A percentile compares a stretch with the other conserved stretches of the same genome.
phyloP scores from a whole-genome alignment of 1,140 invertebrate species.

The Gonatopus flavifemur region DNA sequence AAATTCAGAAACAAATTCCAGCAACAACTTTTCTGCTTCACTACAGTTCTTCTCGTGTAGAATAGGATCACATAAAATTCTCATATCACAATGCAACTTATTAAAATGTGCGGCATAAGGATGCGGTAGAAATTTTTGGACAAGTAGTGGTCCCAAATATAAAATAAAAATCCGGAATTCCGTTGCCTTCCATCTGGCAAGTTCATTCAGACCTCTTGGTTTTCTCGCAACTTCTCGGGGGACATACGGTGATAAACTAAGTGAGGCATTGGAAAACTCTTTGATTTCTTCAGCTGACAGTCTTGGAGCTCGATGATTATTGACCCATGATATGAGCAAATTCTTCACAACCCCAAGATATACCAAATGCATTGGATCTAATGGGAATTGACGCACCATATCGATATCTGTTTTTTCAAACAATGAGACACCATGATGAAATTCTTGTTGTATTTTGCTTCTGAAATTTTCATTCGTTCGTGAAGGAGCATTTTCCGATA shows the following conservation, averaged over 20 bases:
- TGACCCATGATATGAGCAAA: slow-evolving; percentile 37
- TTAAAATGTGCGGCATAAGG: slow-evolving; percentile 35
- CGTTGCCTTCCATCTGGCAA: slow-evolving; percentile 32
- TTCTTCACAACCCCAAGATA: slow-evolving; percentile 49
- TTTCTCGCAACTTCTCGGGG: slow-evolving; percentile 28
- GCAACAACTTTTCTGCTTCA: slow-evolving; percentile 5
- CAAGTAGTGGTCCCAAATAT: slow-evolving; percentile 44
- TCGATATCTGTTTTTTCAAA: slow-evolving; percentile 31
- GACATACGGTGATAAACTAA: slow-evolving; percentile 13
- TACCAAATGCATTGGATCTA: slow-evolving; percentile 52
- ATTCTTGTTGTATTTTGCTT: slow-evolving; percentile 32
- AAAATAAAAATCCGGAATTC: slow-evolving; percentile 45
- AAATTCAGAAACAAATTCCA: slow-evolving; percentile 3
- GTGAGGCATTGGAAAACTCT: slow-evolving; percentile 8
- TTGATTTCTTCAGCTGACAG: slow-evolving; percentile 8
- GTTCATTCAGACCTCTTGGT: slow-evolving; percentile 8
- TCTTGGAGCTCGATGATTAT: neutral
- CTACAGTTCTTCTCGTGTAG: neutral
- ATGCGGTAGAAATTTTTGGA: slow-evolving; percentile 26
- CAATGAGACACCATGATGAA: slow-evolving; percentile 35
- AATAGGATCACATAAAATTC: slow-evolving; percentile 25
- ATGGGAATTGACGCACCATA: slow-evolving; percentile 39
- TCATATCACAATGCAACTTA: slow-evolving; percentile 35
- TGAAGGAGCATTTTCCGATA: slow-evolving; percentile 12
- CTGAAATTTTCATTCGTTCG: slow-evolving; percentile 33